These are phyloP conservation scores for Strix aluco DNA, from an alignment of 2,113 vertebrate genomes.

Conservation along the genomic window DNA sequence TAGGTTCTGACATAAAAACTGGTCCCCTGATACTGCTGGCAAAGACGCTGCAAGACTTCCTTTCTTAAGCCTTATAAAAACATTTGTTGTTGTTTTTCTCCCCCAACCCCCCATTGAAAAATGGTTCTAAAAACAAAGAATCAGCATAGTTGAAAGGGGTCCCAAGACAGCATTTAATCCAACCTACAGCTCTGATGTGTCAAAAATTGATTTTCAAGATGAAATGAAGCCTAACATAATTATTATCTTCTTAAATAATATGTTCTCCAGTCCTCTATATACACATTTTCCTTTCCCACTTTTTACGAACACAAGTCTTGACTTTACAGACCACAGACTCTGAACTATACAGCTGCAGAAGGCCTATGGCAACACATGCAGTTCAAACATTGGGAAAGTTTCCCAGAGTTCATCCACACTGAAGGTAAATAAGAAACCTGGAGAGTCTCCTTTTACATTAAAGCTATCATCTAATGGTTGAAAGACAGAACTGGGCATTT, in stretches of 20 bases:
- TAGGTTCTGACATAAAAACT: not conserved
- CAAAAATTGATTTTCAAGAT: not conserved
- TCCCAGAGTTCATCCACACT: not conserved
- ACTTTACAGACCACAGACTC: not conserved
- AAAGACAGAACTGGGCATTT: not conserved
- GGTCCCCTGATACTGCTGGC: not conserved
- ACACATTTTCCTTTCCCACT: not conserved
- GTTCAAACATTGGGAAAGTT: not conserved
- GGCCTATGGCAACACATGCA: not conserved
- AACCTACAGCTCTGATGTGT: not conserved
- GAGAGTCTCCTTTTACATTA: not conserved
- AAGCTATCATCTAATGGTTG: not conserved
- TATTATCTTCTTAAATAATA: not conserved
- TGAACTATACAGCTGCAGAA: not conserved
- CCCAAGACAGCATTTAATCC: not conserved
- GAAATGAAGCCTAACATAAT: not conserved
- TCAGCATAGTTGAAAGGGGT: not conserved
- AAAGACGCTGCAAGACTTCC: not conserved
- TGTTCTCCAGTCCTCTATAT: not conserved
- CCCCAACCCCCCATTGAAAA: not conserved
- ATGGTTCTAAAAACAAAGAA: not conserved
- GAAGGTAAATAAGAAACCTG: not conserved
- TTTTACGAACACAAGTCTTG: not conserved
- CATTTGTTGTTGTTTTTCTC: not conserved
- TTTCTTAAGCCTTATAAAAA: not conserved